Base-by-base conservation (phyloP, 1,140 invertebrate species). In the Macrobrachium nipponense region DNA sequence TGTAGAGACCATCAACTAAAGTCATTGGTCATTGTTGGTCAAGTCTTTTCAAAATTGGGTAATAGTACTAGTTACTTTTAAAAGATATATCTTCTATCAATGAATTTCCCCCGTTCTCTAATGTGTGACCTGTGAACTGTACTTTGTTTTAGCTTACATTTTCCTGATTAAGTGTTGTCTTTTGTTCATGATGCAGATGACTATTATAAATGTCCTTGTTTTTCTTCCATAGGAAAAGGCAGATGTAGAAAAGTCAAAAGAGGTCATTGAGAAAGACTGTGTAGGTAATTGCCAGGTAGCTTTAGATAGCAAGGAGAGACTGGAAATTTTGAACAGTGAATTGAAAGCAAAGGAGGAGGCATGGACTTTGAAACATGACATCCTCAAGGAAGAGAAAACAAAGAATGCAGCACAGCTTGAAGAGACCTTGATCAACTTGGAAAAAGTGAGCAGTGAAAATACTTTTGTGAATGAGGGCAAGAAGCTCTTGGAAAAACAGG, bases 281-380 rank as follows among this genome's bases (percentile, higher is more conserved):
- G 12, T n/a, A 15, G 76, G 87, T 60, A 80, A 66, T 12, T 81
- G 87, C 78, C 61, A 20, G 10, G 59, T 68, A 64, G 78, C 82
- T 64, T 36, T 20, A 58, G 84, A 72, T 17, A 14, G 68, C 17
- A 61, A 87, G 60, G 12, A 36, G 23, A n/a, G 70, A 20, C 59
- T 82, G 11, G 72, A 82, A n/a, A 73, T 87, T n/a, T 15, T 77
- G 64, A 86, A 10, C 72, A 61, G 43, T 61, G 84, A 72, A 44
- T 7, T 61, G 14, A 73, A 87, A 59, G 17, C n/a, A 17, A 36
- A 70, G 59, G 18, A 77, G 17, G 72, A 82, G 17, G 80, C 88
- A 36, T n/a, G 68, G 64, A 86, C 89, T 7, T 79, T 82, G 66
- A 88, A 90, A 70, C 82, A 90, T 27, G 89, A 91, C 62, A 82